Conservation (phyloP, 2,888 invertebrate species). For the Ptychoptera contaminata region DNA sequence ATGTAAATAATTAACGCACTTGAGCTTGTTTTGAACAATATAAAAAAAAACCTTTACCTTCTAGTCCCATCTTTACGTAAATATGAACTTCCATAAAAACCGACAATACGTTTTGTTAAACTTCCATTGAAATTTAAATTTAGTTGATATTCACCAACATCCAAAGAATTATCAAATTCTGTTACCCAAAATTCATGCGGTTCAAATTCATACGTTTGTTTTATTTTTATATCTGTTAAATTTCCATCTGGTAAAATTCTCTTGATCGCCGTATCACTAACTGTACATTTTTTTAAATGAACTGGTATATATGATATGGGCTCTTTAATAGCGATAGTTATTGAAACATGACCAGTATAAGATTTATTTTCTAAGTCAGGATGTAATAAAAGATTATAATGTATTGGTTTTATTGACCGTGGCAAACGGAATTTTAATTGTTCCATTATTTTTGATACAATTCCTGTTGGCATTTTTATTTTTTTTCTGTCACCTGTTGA, state of each 20-base stretch:
- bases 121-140: slow-evolving; percentile 48
- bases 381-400: slow-evolving; percentile 46
- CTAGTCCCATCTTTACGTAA: slow-evolving; percentile 19
- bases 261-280: slow-evolving; percentile 31
- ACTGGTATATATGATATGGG: slow-evolving; percentile 32
- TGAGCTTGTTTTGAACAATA: not conserved
- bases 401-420: slow-evolving; percentile 37
- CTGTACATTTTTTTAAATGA: slow-evolving; percentile 33
- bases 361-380: slow-evolving; percentile 44
- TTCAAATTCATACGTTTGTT: slow-evolving; percentile 21
- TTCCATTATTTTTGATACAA: slow-evolving; percentile 23
- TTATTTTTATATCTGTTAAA: slow-evolving; percentile 13
- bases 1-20: too few species aligned
- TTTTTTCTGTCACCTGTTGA: not conserved
- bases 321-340: slow-evolving; percentile 32
- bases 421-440: slow-evolving; percentile 39
- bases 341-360: slow-evolving; percentile 41
- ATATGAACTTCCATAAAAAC: slow-evolving; percentile 58
- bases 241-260: slow-evolving; percentile 17
- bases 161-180: slow-evolving; percentile 24
- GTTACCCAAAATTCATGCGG: slow-evolving; percentile 28
- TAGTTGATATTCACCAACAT: slow-evolving; percentile 34
- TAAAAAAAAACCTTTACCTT: slow-evolving; percentile 24
- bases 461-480: slow-evolving; percentile 12
- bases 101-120: slow-evolving; percentile 52